These are phyloP conservation scores for Drosophila gunungcola DNA, from an alignment of 1,140 invertebrate species.

Conservation along the genomic window DNA sequence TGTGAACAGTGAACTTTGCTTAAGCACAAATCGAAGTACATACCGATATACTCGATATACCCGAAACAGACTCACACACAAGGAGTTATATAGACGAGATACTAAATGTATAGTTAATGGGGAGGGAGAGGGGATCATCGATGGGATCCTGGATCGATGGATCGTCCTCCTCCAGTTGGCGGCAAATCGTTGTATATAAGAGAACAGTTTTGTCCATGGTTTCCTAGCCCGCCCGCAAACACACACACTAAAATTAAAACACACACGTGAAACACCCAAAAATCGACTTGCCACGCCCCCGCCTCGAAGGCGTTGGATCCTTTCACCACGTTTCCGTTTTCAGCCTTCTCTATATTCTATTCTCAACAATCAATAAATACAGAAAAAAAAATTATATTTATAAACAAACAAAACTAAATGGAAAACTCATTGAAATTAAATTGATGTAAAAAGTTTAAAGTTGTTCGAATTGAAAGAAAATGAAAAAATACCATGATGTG, in stretches of 20 bases:
- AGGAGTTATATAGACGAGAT: constrained; percentile 10
- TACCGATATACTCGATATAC: background rate
- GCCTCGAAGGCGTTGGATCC: constrained; percentile 20
- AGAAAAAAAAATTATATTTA: constrained; percentile 39
- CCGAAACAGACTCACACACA: constrained; percentile 1
- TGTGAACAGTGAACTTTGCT: background rate
- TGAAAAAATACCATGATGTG: constrained; percentile 33
- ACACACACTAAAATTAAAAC: background rate
- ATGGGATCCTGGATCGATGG: background rate
- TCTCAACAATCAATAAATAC: constrained; percentile 43
- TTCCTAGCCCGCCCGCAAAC: constrained; percentile 26
- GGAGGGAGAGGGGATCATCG: background rate
- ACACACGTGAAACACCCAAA: background rate
- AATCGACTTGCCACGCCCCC: constrained; percentile 13
- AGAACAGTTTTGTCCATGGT: constrained; percentile 51
- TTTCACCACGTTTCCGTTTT: constrained; percentile 32
- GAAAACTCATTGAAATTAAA: constrained; percentile 65
- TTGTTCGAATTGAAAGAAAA: constrained; percentile 69
- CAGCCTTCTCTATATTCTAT: constrained; percentile 38
- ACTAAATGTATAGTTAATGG: constrained; percentile 8
- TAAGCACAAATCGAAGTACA: constrained; percentile 29
- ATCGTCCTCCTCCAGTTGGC: constrained; percentile 8
- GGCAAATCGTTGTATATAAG: constrained; percentile 45
- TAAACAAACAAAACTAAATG: constrained; percentile 42
- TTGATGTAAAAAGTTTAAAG: constrained; percentile 76